Base-by-base conservation (phyloP, 1,140 invertebrate species). In the Trichonephila inaurata region DNA sequence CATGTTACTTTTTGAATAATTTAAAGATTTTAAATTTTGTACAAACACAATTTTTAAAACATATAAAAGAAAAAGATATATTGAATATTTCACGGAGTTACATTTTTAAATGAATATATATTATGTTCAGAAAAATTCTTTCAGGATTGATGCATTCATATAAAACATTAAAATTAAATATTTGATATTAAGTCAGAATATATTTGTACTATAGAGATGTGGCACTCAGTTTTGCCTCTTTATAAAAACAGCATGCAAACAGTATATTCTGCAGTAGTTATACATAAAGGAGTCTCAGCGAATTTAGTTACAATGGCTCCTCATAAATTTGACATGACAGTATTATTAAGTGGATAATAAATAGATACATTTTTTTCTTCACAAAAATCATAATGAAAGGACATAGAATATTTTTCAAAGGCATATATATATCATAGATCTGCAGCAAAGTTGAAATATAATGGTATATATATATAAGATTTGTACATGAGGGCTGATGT, bases 231-330 rank as follows among this genome's bases (percentile, higher is more conserved):
- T 72, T 72, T 72, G 69, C 69, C 69, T 72, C 16, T 28, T 72
- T 14, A n/a, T 28, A 24, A 58, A 60, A 51, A 85, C 82, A 60
- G 21, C 91, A 93, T 93, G 85, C 92, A 93, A 93, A 93, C n/a
- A 85, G 40, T 88, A 66, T 21, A 77, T 61, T 64, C 58, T 85
- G 58, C 58, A 28, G 28, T 24, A 81, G n/a, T 91, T 64, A 91
- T 69, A 72, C 21, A 66, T 33, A n/a, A 60, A 40, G 60, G 81
- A 93, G 92, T 58, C 14, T 60, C 18, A 40, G 16, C 60, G 86
- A 92, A 93, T 88, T 81, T 88, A 88, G 86, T 86, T 93, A 93
- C 69, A 88, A 77, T 62, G 60, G 69, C 83, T 93, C 92, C 85
- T 61, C 19, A 60, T 19, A 72, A 86, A 92, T 62, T 69, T 86